These are phyloP conservation scores for Neoitamus cyanurus DNA, from an alignment of 2,888 invertebrate species.

Conservation along the genomic window DNA sequence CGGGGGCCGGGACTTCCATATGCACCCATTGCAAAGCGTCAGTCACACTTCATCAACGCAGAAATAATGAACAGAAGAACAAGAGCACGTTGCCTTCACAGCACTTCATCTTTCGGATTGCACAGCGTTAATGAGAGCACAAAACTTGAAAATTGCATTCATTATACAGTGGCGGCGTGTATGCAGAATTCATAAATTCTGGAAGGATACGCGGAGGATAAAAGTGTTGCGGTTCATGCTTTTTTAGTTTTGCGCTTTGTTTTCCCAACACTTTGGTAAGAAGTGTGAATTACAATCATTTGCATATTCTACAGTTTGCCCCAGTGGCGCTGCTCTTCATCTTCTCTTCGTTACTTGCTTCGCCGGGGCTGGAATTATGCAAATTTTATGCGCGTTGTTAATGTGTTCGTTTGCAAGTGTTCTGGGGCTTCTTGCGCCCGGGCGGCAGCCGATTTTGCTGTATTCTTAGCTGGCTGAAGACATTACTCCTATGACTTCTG, in stretches of 20 bases:
- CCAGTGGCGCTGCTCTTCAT: constrained; percentile 5
- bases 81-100: constrained; percentile 51
- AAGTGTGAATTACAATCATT: constrained; percentile 47
- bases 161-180: constrained; percentile 58
- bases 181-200: constrained; percentile 44
- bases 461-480: constrained; percentile 10
- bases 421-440: constrained; percentile 6
- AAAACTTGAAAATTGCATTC: constrained; percentile 63
- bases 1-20: background rate
- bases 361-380: constrained; percentile 29
- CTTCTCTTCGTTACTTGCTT: background rate
- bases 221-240: constrained; percentile 55
- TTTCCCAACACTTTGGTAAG: constrained; percentile 34
- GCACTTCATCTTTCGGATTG: constrained; percentile 53
- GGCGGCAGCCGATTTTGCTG: background rate
- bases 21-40: background rate
- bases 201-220: constrained; percentile 51
- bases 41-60: constrained; percentile 41
- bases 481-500: constrained; percentile 23
- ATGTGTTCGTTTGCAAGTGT: constrained; percentile 44
- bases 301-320: constrained; percentile 42
- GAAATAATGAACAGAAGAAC: constrained; percentile 46
- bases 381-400: constrained; percentile 43
- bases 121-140: constrained; percentile 59
- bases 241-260: constrained; percentile 52